phyloP scores from a whole-genome alignment of 2,888 invertebrate species.

The Sacculina carcini region DNA sequence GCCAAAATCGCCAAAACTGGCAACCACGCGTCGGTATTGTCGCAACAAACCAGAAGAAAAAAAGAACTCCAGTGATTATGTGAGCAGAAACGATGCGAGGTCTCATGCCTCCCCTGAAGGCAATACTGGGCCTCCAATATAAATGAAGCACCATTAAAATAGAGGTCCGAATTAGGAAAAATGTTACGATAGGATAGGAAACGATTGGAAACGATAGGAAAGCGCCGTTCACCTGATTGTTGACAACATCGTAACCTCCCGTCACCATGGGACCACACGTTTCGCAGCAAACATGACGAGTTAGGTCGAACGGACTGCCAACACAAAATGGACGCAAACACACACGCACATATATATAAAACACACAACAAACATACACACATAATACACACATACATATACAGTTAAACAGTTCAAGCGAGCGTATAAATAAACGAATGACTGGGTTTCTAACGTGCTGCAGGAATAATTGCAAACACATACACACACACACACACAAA shows the following conservation, averaged over 20 bases:
- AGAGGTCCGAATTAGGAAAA: neutral
- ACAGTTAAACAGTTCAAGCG: neutral
- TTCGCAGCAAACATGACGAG: slow-evolving; percentile 76
- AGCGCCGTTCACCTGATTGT: slow-evolving; percentile 25
- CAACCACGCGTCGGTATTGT: too few species aligned
- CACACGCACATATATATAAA: neutral
- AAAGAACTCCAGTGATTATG: too few species aligned
- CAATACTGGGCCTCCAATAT: too few species aligned
- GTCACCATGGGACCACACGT: slow-evolving; percentile 54
- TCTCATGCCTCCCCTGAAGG: too few species aligned
- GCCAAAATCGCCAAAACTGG: too few species aligned
- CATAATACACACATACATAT: neutral
- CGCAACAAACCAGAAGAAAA: too few species aligned
- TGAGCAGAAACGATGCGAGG: too few species aligned
- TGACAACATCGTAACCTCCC: slow-evolving; percentile 65
- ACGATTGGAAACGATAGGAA: neutral
- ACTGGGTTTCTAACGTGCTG: neutral
- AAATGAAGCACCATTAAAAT: neutral
- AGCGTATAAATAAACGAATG: neutral
- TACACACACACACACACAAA: neutral
- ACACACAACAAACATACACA: slow-evolving; percentile 7
- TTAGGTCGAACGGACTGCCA: slow-evolving; percentile 48
- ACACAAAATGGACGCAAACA: slow-evolving; percentile 7
- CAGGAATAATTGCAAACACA: neutral
- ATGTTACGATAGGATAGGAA: neutral